Evolutionary conservation across 2,888 invertebrate genomes (phyloP), one percentile per base, ranked within the genome.

Genomic region (Aphodius sticticus): DNA sequence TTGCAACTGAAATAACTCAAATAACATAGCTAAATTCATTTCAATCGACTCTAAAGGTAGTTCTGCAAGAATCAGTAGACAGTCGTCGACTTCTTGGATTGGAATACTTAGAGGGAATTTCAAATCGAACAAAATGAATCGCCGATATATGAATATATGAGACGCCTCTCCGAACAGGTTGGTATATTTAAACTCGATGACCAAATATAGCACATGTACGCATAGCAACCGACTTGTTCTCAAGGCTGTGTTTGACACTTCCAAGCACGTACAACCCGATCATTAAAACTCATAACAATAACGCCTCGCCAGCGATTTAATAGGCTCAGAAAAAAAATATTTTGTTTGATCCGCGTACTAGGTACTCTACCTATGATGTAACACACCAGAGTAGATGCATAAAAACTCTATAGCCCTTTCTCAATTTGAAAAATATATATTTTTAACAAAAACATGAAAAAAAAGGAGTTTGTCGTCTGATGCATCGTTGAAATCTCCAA

Each of bases 141-240:
- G 2, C 12, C 53, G 53, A 53, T 53, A 53, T 53, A 53, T 53
- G 53, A 53, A 53, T 53, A 53, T 53, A 12, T 9, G 53, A 53
- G 53, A 53, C 53, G 53, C 53, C 53, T 53, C 53, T 53, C 53
- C 12, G 12, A 53, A 53, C 53, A 2, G 53, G 53, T 53, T 53
- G 53, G 53, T 53, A 53, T 53, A 53, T 53, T 53, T 53, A 53
- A 53, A 53, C 53, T 53, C 9, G 3, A 53, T 53, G 53, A 53
- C 53, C 53, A 53, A 53, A 53, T 53, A 53, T 53, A 53, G 53
- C 53, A 5, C 53, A 53, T 53, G 53, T 53, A 53, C 12, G 53
- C 53, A 53, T 53, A 53, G 53, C 53, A 53, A 53, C 53, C 53
- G 53, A 53, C 53, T 53, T 53, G 53, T 53, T 53, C 53, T 53